Evolutionary conservation across 2,888 invertebrate species (phyloP).

Genomic region (Nycteola revayana): DNA sequence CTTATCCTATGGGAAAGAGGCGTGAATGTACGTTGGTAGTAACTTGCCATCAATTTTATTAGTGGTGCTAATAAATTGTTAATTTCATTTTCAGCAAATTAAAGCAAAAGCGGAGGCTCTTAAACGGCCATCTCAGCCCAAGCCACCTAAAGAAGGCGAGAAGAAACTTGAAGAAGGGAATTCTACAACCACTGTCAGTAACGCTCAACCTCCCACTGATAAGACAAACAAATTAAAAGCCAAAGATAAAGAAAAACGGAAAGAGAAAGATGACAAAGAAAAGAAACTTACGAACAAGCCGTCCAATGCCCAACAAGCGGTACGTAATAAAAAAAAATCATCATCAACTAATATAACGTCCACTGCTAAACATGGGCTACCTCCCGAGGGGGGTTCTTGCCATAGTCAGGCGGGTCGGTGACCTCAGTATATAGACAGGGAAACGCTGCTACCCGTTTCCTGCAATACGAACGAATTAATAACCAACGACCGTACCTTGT

Average conservation of each 20-base stretch:
- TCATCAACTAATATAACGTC: no score
- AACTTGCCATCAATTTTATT: no score
- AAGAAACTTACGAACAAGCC: slow-evolving; percentile 46
- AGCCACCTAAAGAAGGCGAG: slow-evolving; percentile 52
- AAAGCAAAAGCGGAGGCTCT: slow-evolving; percentile 83
- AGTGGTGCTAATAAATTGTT: not conserved
- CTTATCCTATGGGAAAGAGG: no score
- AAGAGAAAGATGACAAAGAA: slow-evolving; percentile 44
- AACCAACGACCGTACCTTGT: no score
- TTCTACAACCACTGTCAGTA: slow-evolving; percentile 26
- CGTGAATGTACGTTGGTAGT: no score
- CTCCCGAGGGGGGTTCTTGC: no score
- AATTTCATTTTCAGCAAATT: slow-evolving; percentile 48
- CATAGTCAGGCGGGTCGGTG: no score
- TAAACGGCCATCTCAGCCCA: slow-evolving; percentile 71
- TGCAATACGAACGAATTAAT: no score
- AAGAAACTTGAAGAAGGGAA: slow-evolving; percentile 56
- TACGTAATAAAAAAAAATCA: no score
- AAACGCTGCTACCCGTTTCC: no score
- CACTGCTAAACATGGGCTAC: no score
- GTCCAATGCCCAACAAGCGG: slow-evolving; percentile 39
- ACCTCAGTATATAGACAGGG: no score
- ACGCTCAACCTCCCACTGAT: slow-evolving; percentile 44
- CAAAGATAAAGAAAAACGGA: slow-evolving; percentile 38
- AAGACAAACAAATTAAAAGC: slow-evolving; percentile 43